Evolutionary conservation across 2,888 invertebrate species (phyloP).

Genomic region (Eupeodes latifasciatus): DNA sequence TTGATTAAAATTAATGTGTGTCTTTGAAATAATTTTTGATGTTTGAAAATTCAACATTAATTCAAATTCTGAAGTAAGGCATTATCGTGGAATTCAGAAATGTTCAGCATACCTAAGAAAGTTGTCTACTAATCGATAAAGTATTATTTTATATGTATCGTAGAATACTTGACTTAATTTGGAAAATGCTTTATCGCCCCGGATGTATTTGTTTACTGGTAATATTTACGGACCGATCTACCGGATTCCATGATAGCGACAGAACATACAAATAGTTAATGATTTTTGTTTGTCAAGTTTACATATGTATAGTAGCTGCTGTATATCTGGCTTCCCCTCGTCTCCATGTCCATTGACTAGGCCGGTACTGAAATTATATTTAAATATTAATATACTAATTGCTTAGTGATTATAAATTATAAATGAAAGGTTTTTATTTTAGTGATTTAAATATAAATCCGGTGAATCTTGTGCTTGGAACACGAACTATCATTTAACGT

Average conservation of each 20-base stretch:
- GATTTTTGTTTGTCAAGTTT: slow-evolving; percentile 78
- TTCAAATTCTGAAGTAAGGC: not conserved
- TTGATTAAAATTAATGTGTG: slow-evolving; percentile 3
- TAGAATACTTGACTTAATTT: not conserved
- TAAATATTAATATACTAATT: slow-evolving; percentile 49
- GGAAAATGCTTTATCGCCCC: not conserved
- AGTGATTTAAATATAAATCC: too few species aligned
- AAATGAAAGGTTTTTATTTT: slow-evolving; percentile 7
- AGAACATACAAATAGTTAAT: not conserved
- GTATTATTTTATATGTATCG: not conserved
- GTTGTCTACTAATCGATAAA: not conserved
- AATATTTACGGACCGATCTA: not conserved
- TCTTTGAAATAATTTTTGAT: not conserved
- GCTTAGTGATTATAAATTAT: not conserved
- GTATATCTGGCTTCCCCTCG: slow-evolving; percentile 97
- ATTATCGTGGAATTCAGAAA: not conserved
- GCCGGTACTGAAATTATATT: slow-evolving; percentile 91
- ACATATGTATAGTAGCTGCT: slow-evolving; percentile 98
- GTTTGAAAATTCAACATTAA: not conserved
- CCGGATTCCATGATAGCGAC: not conserved
- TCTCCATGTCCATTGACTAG: slow-evolving; percentile 96
- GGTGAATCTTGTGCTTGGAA: too few species aligned
- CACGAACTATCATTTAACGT: too few species aligned
- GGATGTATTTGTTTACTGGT: not conserved
- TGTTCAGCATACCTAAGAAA: not conserved